Conservation (phyloP, 2,888 invertebrate species). For the Leptinotarsa rubiginosa region DNA sequence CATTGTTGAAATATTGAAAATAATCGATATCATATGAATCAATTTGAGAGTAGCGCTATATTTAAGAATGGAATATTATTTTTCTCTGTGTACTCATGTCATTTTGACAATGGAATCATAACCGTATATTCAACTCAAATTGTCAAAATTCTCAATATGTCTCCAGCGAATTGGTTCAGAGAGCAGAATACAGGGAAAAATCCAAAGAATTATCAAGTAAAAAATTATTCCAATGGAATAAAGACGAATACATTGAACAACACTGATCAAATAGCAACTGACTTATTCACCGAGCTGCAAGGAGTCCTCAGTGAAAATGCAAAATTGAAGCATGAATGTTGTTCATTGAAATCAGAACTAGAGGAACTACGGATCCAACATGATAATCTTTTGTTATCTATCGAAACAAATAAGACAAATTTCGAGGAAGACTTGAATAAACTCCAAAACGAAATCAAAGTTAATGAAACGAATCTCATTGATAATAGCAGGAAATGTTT, state of each 20-base stretch:
- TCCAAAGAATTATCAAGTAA: constrained; percentile 19
- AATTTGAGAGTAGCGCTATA: too few species aligned
- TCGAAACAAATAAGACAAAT: constrained; percentile 29
- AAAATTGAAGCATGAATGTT: constrained; percentile 38
- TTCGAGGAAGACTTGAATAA: constrained; percentile 42
- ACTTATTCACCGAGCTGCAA: constrained; percentile 35
- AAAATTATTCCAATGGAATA: constrained; percentile 16
- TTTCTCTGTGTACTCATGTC: not conserved
- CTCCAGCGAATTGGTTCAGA: constrained; percentile 33
- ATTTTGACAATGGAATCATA: not conserved
- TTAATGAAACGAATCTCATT: constrained; percentile 37
- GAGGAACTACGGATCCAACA: constrained; percentile 32
- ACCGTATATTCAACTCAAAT: not conserved
- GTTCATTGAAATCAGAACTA: constrained; percentile 30
- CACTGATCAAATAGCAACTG: constrained; percentile 23
- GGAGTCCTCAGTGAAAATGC: constrained; percentile 31
- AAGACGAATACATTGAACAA: constrained; percentile 1
- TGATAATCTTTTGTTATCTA: constrained; percentile 31
- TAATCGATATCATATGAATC: too few species aligned
- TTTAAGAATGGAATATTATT: too few species aligned
- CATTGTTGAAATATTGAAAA: too few species aligned
- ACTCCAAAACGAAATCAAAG: constrained; percentile 38
- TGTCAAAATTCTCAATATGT: constrained; percentile 40
- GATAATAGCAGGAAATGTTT: constrained; percentile 43
- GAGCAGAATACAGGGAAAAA: constrained; percentile 18